These are phyloP conservation scores for Oreocharis arfaki DNA, from an alignment of 2,113 vertebrate genomes.

Conservation along the genomic window DNA sequence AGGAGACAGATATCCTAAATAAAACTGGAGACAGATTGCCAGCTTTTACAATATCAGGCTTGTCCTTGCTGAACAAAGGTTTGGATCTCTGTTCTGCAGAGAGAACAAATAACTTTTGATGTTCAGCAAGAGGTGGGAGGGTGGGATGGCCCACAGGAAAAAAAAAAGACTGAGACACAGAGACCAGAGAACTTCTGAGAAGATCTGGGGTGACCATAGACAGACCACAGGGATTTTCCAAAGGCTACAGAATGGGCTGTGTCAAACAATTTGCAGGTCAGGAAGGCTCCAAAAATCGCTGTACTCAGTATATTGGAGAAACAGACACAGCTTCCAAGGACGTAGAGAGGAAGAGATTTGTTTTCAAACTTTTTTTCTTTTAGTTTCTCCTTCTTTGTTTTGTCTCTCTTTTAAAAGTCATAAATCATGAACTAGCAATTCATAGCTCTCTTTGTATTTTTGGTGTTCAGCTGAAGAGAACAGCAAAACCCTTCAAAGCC, in stretches of 20 bases:
- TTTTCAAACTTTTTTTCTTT: not conserved
- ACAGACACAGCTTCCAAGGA: not conserved
- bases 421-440: not conserved
- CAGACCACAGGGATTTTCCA: not conserved
- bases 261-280: not conserved
- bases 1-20: not conserved
- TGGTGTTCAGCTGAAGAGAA: not conserved
- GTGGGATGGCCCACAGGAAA: not conserved
- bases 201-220: not conserved
- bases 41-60: not conserved
- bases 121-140: not conserved
- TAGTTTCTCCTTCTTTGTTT: not conserved
- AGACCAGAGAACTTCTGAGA: not conserved
- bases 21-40: not conserved
- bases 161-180: not conserved
- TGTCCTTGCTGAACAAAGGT: not conserved
- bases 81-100: not conserved
- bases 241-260: not conserved
- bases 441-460: not conserved
- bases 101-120: not conserved
- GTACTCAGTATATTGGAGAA: not conserved
- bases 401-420: not conserved
- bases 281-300: not conserved
- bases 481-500: not conserved
- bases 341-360: not conserved